Evolutionary conservation across 2,888 invertebrate species (phyloP), one percentile per base, ranked within the genome.

Genomic region (Stenichneumon culpator): DNA sequence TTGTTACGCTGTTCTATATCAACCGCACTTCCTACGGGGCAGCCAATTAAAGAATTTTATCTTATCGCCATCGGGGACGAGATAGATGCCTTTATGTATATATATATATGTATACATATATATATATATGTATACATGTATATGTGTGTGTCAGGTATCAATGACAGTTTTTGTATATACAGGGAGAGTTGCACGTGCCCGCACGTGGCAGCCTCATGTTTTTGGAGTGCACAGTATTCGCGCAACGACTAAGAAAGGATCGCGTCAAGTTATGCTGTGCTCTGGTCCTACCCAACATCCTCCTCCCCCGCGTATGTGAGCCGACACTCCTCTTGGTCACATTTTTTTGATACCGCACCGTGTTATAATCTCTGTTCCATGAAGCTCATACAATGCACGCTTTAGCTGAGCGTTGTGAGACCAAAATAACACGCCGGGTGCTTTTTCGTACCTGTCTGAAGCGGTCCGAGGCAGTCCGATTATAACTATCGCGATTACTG

Each of bases 271-370:
- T 79, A 75, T 70, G 52, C 54, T 63, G 60, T 28, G 60, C 60
- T 28, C 28, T 19, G 50, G 19, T 28, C 47, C 32, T 9, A 68
- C 54, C 65, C 39, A 39, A 11, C 39, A 9, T 70, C 32, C 67
- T 50, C 67, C 73, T 28, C 65, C 73, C 67, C 39, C 79, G 68
- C 32, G 69, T 25, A 70, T 79, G 83, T 74, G 79, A 86, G 69
- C 78, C 65, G 73, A 86, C 81, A 65, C 83, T 65, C 32, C 63
- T 28, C 65, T 50, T 50, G 74, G 44, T 78, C 69, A 60, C 81
- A 84, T 81, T 81, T 81, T 86, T 83, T 63, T 57, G 78, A 83
- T 79, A 63, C 75, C 74, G 73, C 79, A 83, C 80, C 82, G 68
- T 65, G 39, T 36, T 65, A 67, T 50, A 28, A 75, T 65, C 65